phyloP scores from a whole-genome alignment of 2,888 invertebrate genomes.

The Argyra leucocephala region DNA sequence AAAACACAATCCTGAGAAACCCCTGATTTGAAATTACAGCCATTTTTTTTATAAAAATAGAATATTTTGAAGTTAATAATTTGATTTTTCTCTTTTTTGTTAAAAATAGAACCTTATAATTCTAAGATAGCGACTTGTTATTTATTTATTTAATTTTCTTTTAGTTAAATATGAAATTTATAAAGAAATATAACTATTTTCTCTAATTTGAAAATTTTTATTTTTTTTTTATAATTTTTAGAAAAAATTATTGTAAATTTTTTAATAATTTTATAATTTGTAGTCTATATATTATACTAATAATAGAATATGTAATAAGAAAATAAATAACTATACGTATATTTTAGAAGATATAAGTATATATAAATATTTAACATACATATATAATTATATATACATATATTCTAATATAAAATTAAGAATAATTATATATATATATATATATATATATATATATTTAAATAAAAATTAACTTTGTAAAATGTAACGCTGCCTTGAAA shows the following conservation, averaged over 20 bases:
- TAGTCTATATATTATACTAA: conserved; percentile 1
- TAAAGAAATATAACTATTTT: neutral
- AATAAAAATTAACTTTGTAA: conserved; percentile 16
- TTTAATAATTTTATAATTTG: neutral
- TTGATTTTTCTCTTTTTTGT: too few species aligned
- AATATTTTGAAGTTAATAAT: too few species aligned
- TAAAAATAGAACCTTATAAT: too few species aligned
- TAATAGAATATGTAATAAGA: neutral
- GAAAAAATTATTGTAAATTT: neutral
- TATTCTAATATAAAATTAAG: conserved; percentile 4
- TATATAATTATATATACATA: neutral
- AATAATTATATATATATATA: neutral
- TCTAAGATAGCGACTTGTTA: too few species aligned
- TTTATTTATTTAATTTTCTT: too few species aligned
- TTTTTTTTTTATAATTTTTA: too few species aligned
- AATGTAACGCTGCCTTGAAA: conserved; percentile 23
- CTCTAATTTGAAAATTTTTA: neutral
- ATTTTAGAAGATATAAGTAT: neutral
- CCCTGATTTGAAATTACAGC: too few species aligned
- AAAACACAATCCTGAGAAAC: too few species aligned
- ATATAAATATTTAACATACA: neutral
- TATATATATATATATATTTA: neutral
- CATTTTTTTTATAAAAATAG: too few species aligned
- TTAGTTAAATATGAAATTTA: neutral
- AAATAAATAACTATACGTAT: neutral